Conservation (phyloP, 2,797 vertebrate genomes). For the Poecilia gillii region DNA sequence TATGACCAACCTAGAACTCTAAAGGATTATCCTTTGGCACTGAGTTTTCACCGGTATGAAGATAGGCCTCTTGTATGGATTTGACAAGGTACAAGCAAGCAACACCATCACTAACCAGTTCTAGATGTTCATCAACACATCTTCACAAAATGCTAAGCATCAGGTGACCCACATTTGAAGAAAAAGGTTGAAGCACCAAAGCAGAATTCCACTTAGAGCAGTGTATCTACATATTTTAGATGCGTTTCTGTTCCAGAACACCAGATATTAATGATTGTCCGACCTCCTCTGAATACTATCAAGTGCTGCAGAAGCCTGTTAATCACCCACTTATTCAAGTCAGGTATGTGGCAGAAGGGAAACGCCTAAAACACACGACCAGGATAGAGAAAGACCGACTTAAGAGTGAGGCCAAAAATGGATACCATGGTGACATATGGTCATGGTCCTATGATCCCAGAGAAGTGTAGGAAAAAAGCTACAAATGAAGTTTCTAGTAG, state of each 20-base stretch:
- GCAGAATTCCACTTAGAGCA: not conserved
- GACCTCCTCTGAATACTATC: no score
- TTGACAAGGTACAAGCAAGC: not conserved
- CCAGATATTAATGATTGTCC: no score
- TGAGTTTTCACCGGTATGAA: not conserved
- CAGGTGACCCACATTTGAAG: not conserved
- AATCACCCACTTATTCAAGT: no score
- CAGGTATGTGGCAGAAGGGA: no score
- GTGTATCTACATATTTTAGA: no score
- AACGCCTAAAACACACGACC: no score
- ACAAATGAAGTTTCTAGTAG: not conserved
- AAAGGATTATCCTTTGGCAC: not conserved
- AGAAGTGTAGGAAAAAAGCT: not conserved
- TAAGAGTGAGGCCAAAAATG: not conserved
- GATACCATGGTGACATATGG: not conserved
- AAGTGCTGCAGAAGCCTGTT: no score
- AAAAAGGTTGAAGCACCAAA: not conserved
- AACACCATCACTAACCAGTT: not conserved
- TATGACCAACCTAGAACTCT: not conserved
- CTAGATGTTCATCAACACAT: not conserved
- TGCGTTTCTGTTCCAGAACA: no score
- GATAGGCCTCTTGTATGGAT: not conserved
- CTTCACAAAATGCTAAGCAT: not conserved
- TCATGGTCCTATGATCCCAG: not conserved
- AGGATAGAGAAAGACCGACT: no score